Conservation (phyloP, 1,140 invertebrate species). For the Diabrotica virgifera region DNA sequence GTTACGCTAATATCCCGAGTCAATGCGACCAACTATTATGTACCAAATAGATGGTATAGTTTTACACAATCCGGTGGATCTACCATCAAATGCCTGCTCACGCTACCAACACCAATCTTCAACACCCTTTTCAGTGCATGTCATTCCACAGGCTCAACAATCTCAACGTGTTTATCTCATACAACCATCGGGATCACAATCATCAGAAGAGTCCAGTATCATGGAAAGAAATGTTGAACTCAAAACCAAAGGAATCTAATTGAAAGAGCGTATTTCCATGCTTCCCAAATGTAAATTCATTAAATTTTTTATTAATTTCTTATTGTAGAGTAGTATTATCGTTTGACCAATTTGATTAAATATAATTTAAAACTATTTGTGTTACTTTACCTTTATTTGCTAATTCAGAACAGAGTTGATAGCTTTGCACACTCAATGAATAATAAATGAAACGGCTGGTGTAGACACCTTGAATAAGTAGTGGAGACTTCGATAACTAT, state of each 20-base stretch:
- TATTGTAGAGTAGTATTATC: too few species aligned
- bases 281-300: neutral
- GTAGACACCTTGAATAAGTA: slow-evolving; percentile 21
- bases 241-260: slow-evolving; percentile 6
- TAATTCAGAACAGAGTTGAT: slow-evolving; percentile 15
- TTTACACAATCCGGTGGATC: slow-evolving; percentile 4
- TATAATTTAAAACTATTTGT: neutral
- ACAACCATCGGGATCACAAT: neutral
- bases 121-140: neutral
- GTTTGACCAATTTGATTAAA: neutral
- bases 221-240: too few species aligned
- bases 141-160: slow-evolving; percentile 3
- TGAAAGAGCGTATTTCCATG: neutral
- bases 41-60: slow-evolving; percentile 15
- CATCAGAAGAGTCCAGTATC: too few species aligned
- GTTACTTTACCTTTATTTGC: slow-evolving; percentile 14
- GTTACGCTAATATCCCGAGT: slow-evolving; percentile 23
- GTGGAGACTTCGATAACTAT: neutral
- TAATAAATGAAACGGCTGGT: slow-evolving; percentile 15
- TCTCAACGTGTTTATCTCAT: neutral
- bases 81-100: neutral
- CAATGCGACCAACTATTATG: slow-evolving; percentile 20
- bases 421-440: slow-evolving; percentile 16
- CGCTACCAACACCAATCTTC: neutral
- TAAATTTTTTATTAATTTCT: neutral